These are phyloP conservation scores for Myopa tessellatipennis DNA, from an alignment of 2,888 invertebrate genomes.

Conservation along the genomic window DNA sequence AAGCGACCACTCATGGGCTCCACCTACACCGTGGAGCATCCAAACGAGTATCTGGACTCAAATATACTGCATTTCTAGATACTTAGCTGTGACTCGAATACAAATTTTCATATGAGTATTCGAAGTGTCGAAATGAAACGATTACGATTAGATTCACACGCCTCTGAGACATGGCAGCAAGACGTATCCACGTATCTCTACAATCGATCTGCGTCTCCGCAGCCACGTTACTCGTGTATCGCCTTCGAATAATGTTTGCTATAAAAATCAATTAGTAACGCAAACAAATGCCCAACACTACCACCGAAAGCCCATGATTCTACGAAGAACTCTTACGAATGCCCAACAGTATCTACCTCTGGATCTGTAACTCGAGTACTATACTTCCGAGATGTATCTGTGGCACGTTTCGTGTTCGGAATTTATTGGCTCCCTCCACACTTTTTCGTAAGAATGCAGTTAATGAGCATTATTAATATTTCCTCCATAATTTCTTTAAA, in stretches of 20 bases:
- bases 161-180: neutral
- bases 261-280: slow-evolving; percentile 33
- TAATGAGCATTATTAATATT: slow-evolving; percentile 32
- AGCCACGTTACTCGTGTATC: slow-evolving; percentile 2
- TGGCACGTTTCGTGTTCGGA: slow-evolving; percentile 20
- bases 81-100: neutral
- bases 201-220: neutral
- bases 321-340: neutral
- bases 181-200: neutral
- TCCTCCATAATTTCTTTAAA: slow-evolving; percentile 20
- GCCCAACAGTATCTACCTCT: slow-evolving; percentile 17
- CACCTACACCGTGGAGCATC: neutral
- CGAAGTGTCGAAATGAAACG: slow-evolving; percentile 12
- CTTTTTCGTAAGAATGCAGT: slow-evolving; percentile 29
- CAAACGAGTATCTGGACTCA: neutral
- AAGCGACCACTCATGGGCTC: too few relatives aligned
- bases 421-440: neutral
- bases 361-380: slow-evolving; percentile 7
- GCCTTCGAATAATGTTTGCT: slow-evolving; percentile 5
- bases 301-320: too few relatives aligned
- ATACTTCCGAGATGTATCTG: slow-evolving; percentile 20
- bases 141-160: slow-evolving; percentile 19
- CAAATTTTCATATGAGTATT: neutral
- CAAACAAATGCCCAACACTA: slow-evolving; percentile 16
- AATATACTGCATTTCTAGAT: neutral